These are phyloP conservation scores for Diarsia mendica DNA, from an alignment of 2,888 invertebrate species.

Conservation along the genomic window DNA sequence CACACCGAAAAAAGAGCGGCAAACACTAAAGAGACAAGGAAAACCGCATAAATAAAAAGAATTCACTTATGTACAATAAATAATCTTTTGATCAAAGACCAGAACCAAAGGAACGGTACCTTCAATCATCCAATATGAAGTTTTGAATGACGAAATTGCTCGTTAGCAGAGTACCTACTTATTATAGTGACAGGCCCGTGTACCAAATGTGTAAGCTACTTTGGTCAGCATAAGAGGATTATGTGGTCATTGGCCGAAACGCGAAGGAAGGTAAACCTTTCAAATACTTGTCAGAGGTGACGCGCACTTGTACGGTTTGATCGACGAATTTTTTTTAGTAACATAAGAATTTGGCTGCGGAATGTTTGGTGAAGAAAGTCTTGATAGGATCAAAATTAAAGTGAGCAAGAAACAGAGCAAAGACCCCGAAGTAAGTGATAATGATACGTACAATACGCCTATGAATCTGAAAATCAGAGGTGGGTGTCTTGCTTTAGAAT, in stretches of 20 bases:
- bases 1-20: not conserved
- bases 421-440: too few species aligned
- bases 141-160: slow-evolving; percentile 49
- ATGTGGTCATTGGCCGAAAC: slow-evolving; percentile 69
- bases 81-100: slow-evolving; percentile 46
- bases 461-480: too few species aligned
- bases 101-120: slow-evolving; percentile 42
- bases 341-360: slow-evolving; percentile 12
- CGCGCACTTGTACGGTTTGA: slow-evolving; percentile 66
- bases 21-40: slow-evolving; percentile 22
- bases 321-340: slow-evolving; percentile 50
- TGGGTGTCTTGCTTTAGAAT: too few species aligned
- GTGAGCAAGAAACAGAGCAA: too few species aligned
- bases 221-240: slow-evolving; percentile 70
- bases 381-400: not conserved
- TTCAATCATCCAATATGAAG: slow-evolving; percentile 30
- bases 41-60: slow-evolving; percentile 41
- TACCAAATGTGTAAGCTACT: slow-evolving; percentile 66
- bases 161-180: slow-evolving; percentile 58
- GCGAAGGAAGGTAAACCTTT: slow-evolving; percentile 69
- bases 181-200: slow-evolving; percentile 45
- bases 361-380: slow-evolving; percentile 7
- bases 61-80: slow-evolving; percentile 15
- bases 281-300: slow-evolving; percentile 66
- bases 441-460: not conserved